A percentile compares a stretch with the other conserved stretches of the same genome.
These are phyloP conservation scores for Papilio gigon DNA, from an alignment of 2,888 invertebrate genomes.

Conservation along the genomic window DNA sequence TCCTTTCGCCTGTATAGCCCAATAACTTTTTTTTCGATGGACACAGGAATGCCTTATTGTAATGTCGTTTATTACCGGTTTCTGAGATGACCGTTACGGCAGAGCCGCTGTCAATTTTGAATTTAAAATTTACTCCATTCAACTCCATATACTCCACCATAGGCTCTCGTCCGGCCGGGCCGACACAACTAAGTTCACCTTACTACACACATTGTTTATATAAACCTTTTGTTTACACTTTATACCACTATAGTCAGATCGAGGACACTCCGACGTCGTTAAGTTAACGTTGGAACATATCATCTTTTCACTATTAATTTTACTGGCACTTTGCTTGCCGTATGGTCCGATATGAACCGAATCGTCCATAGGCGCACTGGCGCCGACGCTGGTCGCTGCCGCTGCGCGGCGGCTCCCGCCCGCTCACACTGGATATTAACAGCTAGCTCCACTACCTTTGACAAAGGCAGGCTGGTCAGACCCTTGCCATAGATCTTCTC, in stretches of 20 bases:
- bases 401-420: too few relatives aligned
- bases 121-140: slow-evolving; percentile 27
- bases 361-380: neutral
- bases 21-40: neutral
- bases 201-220: too few relatives aligned
- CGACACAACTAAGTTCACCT: neutral
- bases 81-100: slow-evolving; percentile 27
- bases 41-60: neutral
- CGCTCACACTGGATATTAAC: too few relatives aligned
- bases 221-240: neutral
- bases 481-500: too few relatives aligned
- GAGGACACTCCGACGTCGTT: neutral
- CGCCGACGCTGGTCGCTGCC: neutral
- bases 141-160: slow-evolving; percentile 41
- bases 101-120: slow-evolving; percentile 39
- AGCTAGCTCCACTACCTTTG: too few relatives aligned
- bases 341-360: neutral
- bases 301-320: neutral
- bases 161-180: slow-evolving; percentile 36
- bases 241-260: neutral
- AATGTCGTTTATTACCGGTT: neutral
- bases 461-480: too few relatives aligned
- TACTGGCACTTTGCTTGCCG: neutral
- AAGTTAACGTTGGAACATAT: neutral
- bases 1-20: neutral